Evolutionary conservation across 2,888 invertebrate species (phyloP), one percentile per base, ranked within the genome.

Genomic region (Drosophila neonasuta): DNA sequence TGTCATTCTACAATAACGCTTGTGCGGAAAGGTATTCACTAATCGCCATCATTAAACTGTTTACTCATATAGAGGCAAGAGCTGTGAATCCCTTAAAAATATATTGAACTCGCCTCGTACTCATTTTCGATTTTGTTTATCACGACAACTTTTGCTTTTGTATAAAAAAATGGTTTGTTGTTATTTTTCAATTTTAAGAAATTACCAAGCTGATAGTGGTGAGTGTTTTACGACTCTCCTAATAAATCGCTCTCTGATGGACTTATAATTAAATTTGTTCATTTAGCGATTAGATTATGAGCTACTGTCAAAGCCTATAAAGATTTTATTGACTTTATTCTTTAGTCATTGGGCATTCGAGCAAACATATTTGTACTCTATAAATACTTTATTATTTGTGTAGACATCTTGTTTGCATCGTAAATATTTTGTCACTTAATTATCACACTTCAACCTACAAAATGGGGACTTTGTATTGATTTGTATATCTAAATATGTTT

Each of bases 201-300:
- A 57, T 17, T 64, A 64, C 24, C 59, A 15, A 54, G 48, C 58
- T 93, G 63, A 68, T 73, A 85, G 66, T 45, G 49, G 36, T 29
- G 17, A 71, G 62, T 64, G 62, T 58, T 69, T 81, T 79, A 85
- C 51, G 83, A 65, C 69, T 56, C 62, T 57, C 36, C 54, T 63
- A 55, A 66, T 49, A 84, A 86, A 81, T 75, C 52, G 68, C 41
- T 60, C 41, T 4, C 55, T 87, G 69, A 74, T 79, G 79, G 64
- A 45, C 70, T 85, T 75, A 68, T 75, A 86, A 80, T 84, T 68
- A 58, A 67, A 68, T 74, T 55, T 54, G 15, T 24, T 24, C 41
- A 44, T 48, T 46, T 41, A 46, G 32, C 36, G 76, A 70, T 80
- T 78, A 80, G 78, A 80, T 80, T 76, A 69, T 32, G 7, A 36